These are phyloP conservation scores for Heteromyza rotundicornis DNA, from an alignment of 2,888 invertebrate species.

Conservation along the genomic window DNA sequence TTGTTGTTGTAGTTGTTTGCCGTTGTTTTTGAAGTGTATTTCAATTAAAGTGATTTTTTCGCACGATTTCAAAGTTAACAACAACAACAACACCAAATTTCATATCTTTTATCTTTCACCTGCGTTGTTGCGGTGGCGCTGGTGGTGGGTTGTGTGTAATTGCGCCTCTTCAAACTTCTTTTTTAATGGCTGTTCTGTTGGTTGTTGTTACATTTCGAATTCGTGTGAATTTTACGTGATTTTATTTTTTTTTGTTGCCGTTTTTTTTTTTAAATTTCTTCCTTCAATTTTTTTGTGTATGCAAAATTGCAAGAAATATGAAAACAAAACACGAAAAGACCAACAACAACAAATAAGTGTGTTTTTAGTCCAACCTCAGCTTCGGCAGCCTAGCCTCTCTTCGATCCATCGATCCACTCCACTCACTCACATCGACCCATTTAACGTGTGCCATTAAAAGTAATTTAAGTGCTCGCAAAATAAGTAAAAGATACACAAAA, in stretches of 20 bases:
- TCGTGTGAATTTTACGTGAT: slow-evolving; percentile 8
- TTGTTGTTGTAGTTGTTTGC: slow-evolving; percentile 14
- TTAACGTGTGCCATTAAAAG: slow-evolving; percentile 30
- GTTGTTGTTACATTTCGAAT: no score
- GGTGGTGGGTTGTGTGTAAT: slow-evolving; percentile 10
- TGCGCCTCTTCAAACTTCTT: slow-evolving; percentile 1
- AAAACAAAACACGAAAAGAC: background rate
- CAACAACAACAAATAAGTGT: slow-evolving; percentile 17
- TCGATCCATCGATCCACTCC: background rate
- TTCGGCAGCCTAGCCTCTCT: background rate
- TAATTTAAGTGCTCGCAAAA: slow-evolving; percentile 32
- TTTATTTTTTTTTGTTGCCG: slow-evolving; percentile 8
- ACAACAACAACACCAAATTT: no score
- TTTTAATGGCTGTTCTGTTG: no score
- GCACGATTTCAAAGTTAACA: slow-evolving; percentile 27
- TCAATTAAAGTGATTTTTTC: slow-evolving; percentile 32
- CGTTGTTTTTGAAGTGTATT: slow-evolving; percentile 19
- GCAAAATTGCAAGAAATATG: background rate
- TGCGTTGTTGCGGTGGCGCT: background rate
- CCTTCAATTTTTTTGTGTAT: slow-evolving; percentile 10
- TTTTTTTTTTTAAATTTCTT: slow-evolving; percentile 16
- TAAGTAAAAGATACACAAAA: slow-evolving; percentile 46
- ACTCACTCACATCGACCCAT: slow-evolving; percentile 25
- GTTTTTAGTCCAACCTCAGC: slow-evolving; percentile 23
- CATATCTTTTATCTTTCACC: background rate